Evolutionary conservation across 2,113 vertebrate species (phyloP).

Genomic region (Strix aluco): DNA sequence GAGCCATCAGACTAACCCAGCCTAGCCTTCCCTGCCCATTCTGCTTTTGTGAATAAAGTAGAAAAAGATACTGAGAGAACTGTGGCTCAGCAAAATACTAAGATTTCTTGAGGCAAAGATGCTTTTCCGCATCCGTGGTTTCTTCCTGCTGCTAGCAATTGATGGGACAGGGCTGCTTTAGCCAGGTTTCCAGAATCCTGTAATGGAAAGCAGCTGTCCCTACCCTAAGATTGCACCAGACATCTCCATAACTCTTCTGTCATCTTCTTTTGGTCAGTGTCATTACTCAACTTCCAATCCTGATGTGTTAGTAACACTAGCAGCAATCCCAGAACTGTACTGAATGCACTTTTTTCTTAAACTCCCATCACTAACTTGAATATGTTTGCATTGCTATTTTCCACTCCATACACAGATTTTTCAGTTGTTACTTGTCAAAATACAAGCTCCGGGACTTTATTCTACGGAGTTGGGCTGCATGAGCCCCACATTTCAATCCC

Average conservation of each 20-base stretch:
- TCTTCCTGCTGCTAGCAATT: background rate
- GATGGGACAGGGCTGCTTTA: background rate
- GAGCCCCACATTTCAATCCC: background rate
- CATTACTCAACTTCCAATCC: background rate
- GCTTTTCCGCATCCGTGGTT: background rate
- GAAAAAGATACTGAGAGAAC: background rate
- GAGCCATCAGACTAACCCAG: background rate
- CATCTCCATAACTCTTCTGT: background rate
- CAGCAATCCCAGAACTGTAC: background rate
- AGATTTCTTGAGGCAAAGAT: background rate
- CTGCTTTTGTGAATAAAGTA: background rate
- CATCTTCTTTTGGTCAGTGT: background rate
- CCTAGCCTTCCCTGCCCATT: background rate
- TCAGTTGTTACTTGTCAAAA: background rate
- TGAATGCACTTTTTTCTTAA: background rate
- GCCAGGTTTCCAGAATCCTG: background rate
- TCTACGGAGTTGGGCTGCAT: background rate
- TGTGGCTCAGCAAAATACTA: background rate
- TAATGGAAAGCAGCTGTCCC: background rate
- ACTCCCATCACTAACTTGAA: background rate
- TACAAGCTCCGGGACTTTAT: background rate
- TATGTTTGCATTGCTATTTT: background rate
- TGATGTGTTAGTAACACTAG: background rate
- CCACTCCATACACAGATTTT: background rate
- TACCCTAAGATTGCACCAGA: background rate